Evolutionary conservation across 2,888 invertebrate species (phyloP).

Genomic region (Pocota personata): DNA sequence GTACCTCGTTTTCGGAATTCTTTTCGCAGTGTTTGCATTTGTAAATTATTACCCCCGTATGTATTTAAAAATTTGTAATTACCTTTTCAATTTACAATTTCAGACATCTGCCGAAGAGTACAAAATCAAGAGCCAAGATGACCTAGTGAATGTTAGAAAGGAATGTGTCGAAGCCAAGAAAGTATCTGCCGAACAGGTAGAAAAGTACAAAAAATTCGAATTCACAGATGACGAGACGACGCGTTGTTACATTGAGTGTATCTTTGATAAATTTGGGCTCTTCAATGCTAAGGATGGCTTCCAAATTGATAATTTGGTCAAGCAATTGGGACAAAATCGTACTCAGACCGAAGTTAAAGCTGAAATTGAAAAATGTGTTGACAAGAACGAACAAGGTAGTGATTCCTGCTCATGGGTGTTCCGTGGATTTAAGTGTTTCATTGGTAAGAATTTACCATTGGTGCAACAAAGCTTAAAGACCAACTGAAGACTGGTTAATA

Average conservation of each 20-base stretch:
- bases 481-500: constrained; percentile 74
- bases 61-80: background rate
- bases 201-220: constrained; percentile 82
- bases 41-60: constrained; percentile 75
- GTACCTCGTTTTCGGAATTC: constrained; percentile 78
- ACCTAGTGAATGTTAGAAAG: constrained; percentile 80
- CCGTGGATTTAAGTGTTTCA: constrained; percentile 82
- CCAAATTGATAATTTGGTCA: constrained; percentile 80
- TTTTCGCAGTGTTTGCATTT: constrained; percentile 80
- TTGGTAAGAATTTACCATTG: constrained; percentile 81
- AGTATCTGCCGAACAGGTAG: constrained; percentile 79
- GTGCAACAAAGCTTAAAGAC: constrained; percentile 81
- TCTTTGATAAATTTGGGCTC: constrained; percentile 82
- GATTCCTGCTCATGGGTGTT: constrained; percentile 81
- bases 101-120: constrained; percentile 80
- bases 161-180: constrained; percentile 80
- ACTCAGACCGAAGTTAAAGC: constrained; percentile 80
- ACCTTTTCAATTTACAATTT: background rate
- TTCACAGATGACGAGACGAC: constrained; percentile 82
- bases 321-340: constrained; percentile 81
- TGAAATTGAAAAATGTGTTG: constrained; percentile 81
- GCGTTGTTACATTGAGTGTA: constrained; percentile 81
- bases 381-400: constrained; percentile 81
- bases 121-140: constrained; percentile 80
- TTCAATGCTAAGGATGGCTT: constrained; percentile 81